These are phyloP conservation scores for Excalfactoria chinensis DNA, from an alignment of 2,113 vertebrate genomes.

Conservation along the genomic window DNA sequence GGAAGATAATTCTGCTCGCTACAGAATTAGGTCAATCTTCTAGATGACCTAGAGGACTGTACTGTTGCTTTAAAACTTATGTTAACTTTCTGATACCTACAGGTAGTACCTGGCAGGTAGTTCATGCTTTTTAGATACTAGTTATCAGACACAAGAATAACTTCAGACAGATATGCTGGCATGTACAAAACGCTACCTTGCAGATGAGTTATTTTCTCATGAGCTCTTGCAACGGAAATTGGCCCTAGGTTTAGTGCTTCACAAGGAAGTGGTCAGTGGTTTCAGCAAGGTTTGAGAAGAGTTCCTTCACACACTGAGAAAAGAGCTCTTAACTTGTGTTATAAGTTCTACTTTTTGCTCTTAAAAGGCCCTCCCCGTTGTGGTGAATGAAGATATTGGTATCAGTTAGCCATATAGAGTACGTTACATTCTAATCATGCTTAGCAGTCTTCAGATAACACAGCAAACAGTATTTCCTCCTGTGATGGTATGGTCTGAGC, in stretches of 20 bases:
- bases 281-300: neutral
- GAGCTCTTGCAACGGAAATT: neutral
- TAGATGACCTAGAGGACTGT: neutral
- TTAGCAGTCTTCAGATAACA: neutral
- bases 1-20: neutral
- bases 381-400: neutral
- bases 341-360: neutral
- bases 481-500: neutral
- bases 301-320: neutral
- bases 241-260: neutral
- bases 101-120: neutral
- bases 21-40: neutral
- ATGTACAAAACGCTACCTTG: neutral
- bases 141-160: neutral
- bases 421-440: neutral
- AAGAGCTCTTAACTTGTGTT: neutral
- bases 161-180: neutral
- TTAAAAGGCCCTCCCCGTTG: neutral
- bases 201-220: too few relatives aligned
- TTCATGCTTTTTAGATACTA: neutral
- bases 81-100: neutral
- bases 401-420: neutral
- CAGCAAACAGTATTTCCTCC: neutral
- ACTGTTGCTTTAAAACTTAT: neutral
- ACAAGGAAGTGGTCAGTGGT: constrained; percentile 4